Evolutionary conservation across 2,888 invertebrate genomes (phyloP).

Genomic region (Tholera decimalis): DNA sequence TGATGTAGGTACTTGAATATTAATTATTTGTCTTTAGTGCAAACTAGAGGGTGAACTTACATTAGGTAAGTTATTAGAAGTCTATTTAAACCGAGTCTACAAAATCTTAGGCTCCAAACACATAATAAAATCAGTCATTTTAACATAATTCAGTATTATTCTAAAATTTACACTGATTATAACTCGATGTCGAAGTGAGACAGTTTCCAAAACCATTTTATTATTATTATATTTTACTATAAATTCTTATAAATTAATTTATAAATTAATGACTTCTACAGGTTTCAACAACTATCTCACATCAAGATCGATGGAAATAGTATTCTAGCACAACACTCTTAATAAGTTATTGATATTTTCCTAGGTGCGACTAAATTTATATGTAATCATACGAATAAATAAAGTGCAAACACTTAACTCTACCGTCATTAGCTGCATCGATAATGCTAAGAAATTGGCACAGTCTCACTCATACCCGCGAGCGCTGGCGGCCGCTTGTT

Average conservation of each 20-base stretch:
- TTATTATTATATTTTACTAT: constrained; percentile 87
- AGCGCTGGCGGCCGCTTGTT: constrained; percentile 47
- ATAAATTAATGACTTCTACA: constrained; percentile 91
- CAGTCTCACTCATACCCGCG: constrained; percentile 86
- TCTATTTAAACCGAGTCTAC: constrained; percentile 89
- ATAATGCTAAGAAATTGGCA: constrained; percentile 90
- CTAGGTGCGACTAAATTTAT: constrained; percentile 91
- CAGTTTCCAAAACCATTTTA: constrained; percentile 82
- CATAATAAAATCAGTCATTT: constrained; percentile 92
- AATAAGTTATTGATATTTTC: constrained; percentile 91
- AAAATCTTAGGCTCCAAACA: constrained; percentile 91
- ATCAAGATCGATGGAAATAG: constrained; percentile 86
- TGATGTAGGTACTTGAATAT: constrained; percentile 83
- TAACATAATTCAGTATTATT: constrained; percentile 90
- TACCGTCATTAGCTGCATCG: constrained; percentile 89
- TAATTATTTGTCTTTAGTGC: constrained; percentile 85
- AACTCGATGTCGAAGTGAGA: constrained; percentile 88
- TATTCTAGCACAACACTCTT: constrained; percentile 91
- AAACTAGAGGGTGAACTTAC: constrained; percentile 90
- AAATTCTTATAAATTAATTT: constrained; percentile 89
- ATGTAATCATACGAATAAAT: constrained; percentile 91
- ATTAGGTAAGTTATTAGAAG: constrained; percentile 83
- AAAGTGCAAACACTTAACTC: constrained; percentile 92
- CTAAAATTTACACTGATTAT: constrained; percentile 90
- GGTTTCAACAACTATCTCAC: constrained; percentile 86